Evolutionary conservation across 2,797 vertebrate genomes (phyloP).

Genomic region (Emys orbicularis): DNA sequence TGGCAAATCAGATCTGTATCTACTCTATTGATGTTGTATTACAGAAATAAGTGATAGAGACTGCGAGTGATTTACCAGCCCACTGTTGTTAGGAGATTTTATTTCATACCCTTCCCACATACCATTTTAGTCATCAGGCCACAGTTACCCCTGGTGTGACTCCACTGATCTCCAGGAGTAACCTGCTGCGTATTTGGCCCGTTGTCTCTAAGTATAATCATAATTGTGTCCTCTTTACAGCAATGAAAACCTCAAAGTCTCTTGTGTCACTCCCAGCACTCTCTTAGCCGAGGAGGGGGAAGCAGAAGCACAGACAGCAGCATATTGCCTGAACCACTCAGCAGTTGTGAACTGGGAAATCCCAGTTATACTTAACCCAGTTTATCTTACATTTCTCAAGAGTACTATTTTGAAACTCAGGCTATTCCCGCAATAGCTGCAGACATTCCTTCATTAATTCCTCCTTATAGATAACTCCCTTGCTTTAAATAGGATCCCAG

Average conservation of each 20-base stretch:
- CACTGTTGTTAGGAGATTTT: not conserved
- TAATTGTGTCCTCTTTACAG: not conserved
- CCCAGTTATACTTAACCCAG: not conserved
- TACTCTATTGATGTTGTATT: not conserved
- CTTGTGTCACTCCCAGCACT: not conserved
- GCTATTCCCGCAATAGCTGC: conserved; percentile 20
- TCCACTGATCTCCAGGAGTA: not conserved
- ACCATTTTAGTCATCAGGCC: not conserved
- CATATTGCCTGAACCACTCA: not conserved
- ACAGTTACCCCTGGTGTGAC: not conserved
- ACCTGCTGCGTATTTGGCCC: not conserved
- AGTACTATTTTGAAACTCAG: conserved; percentile 22
- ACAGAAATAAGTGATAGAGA: not conserved
- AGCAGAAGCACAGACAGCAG: not conserved
- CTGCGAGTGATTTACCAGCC: not conserved
- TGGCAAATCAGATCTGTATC: not conserved
- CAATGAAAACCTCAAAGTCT: not conserved
- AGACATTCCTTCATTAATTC: conserved; percentile 15
- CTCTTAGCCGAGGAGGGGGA: not conserved
- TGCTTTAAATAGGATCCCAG: conserved; percentile 30
- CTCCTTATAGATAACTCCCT: conserved; percentile 24
- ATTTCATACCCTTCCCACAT: not conserved
- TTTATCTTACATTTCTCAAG: conserved; percentile 31
- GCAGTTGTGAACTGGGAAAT: not conserved
- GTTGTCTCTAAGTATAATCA: not conserved